Percentiles rank a stretch among this genome's conserved stretches.
Evolutionary conservation across 1,140 invertebrate genomes (phyloP).

Genomic region (Rhizoglyphus robini): DNA sequence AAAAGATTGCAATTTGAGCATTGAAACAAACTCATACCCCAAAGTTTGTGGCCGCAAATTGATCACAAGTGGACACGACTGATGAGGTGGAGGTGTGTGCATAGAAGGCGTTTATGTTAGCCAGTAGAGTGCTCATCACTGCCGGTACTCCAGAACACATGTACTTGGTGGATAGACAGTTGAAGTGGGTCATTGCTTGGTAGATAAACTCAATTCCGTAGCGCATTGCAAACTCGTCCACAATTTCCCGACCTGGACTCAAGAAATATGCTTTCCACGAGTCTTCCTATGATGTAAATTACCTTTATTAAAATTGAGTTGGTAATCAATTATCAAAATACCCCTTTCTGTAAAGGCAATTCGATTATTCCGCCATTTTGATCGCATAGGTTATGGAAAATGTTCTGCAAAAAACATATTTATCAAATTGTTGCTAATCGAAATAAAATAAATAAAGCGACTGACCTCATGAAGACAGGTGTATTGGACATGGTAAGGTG

Average conservation of each 20-base stretch:
- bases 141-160: constrained; percentile 43
- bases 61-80: constrained; percentile 42
- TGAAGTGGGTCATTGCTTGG: constrained; percentile 44
- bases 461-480: constrained; percentile 86
- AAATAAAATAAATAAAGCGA: not conserved
- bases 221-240: constrained; percentile 45
- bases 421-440: not conserved
- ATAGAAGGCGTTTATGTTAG: constrained; percentile 46
- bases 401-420: constrained; percentile 32
- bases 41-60: constrained; percentile 46
- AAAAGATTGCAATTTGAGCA: not conserved
- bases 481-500: constrained; percentile 98
- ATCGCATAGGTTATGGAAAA: constrained; percentile 37
- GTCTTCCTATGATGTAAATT: constrained; percentile 31
- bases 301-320: constrained; percentile 4
- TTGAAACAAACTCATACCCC: constrained; percentile 31
- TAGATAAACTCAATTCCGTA: constrained; percentile 47
- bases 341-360: constrained; percentile 37
- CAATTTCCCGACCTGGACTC: constrained; percentile 41
- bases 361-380: constrained; percentile 33
- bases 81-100: constrained; percentile 42
- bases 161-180: constrained; percentile 43
- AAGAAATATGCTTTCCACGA: constrained; percentile 46
- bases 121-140: constrained; percentile 42
- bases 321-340: not conserved